Conservation (phyloP, 2,113 vertebrate species). For the Chaetorhynchus papuensis region DNA sequence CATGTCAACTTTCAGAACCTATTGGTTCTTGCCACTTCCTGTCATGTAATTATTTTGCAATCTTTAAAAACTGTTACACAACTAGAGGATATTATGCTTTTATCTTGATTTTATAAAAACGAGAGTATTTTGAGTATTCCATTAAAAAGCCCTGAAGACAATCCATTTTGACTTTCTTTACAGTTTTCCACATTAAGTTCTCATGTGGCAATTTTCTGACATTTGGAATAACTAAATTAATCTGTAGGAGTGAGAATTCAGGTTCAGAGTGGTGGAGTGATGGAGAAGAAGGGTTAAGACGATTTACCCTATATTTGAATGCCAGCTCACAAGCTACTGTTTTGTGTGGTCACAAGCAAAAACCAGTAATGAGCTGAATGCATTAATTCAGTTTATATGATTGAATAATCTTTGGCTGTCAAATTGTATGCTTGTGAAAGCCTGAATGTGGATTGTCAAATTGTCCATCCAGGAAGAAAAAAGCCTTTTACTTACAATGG, state of each 20-base stretch:
- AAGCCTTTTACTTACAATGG: background rate
- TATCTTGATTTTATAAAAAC: background rate
- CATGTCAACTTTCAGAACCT: background rate
- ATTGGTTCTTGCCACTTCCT: background rate
- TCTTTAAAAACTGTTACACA: background rate
- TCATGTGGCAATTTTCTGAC: background rate
- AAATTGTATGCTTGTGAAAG: background rate
- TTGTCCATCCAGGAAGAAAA: background rate
- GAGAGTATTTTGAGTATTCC: background rate
- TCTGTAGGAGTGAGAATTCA: background rate
- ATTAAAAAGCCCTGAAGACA: background rate
- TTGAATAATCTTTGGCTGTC: background rate
- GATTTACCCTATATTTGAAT: background rate
- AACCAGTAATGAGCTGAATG: background rate
- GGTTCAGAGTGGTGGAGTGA: background rate
- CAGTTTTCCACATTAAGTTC: background rate
- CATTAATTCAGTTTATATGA: background rate
- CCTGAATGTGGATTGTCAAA: background rate
- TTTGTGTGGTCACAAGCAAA: background rate
- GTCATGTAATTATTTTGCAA: background rate
- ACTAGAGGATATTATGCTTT: background rate
- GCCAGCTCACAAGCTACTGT: background rate
- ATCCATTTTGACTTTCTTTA: background rate
- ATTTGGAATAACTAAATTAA: background rate
- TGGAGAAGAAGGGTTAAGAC: background rate